These are phyloP conservation scores for Protobothrops flavoviridis DNA, from an alignment of 2,113 vertebrate genomes.

Conservation along the genomic window DNA sequence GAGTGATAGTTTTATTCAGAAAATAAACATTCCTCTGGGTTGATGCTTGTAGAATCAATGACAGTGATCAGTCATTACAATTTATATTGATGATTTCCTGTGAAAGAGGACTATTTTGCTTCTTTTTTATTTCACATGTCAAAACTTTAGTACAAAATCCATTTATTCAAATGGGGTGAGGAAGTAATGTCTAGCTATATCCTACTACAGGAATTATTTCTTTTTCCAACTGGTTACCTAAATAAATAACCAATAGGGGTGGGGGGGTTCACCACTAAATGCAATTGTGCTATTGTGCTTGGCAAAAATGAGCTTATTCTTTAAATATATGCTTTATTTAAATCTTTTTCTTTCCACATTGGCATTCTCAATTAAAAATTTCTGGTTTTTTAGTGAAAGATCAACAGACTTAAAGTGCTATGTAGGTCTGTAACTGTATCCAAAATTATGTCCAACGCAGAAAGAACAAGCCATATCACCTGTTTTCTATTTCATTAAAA, in stretches of 20 bases:
- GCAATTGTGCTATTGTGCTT: neutral
- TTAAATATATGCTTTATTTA: constrained; percentile 42
- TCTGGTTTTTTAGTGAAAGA: constrained; percentile 57
- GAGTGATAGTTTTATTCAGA: neutral
- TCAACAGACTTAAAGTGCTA: constrained; percentile 43
- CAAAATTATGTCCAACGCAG: constrained; percentile 55
- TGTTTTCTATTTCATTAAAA: constrained; percentile 39
- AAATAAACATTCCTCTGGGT: neutral
- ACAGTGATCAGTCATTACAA: neutral
- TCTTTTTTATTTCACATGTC: neutral
- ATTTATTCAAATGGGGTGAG: neutral
- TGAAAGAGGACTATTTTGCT: neutral
- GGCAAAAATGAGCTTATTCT: constrained; percentile 10
- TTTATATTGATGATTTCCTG: neutral
- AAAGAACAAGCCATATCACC: constrained; percentile 44
- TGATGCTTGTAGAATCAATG: neutral
- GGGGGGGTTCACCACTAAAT: neutral
- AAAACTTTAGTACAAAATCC: neutral
- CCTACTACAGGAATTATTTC: fast-evolving
- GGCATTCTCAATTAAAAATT: constrained; percentile 49
- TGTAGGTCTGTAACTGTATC: constrained; percentile 59
- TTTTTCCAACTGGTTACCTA: neutral
- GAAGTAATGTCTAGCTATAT: neutral
- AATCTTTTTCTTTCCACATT: constrained; percentile 43
- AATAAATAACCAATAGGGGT: neutral